phyloP scores from a whole-genome alignment of 2,888 invertebrate genomes.

The Schizotus pectinicornis region DNA sequence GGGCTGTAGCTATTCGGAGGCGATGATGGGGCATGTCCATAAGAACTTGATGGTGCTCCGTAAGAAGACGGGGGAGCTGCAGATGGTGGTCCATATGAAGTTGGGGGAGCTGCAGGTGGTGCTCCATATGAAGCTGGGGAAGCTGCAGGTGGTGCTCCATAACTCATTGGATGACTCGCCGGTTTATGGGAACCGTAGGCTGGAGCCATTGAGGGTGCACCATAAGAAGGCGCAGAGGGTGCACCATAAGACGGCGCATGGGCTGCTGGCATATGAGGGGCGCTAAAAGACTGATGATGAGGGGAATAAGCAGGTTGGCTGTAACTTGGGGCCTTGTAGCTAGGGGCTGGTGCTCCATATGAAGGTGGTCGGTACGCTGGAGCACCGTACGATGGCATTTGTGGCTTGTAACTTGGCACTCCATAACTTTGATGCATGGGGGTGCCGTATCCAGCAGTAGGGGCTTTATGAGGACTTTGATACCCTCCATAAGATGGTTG shows the following conservation, averaged over 20 bases:
- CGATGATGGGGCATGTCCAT: conserved; percentile 18
- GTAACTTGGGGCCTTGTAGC: conserved; percentile 17
- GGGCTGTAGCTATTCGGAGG: conserved; percentile 18
- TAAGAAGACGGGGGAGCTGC: conserved; percentile 25
- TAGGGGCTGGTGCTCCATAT: conserved; percentile 8
- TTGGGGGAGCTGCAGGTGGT: conserved; percentile 26
- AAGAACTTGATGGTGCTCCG: conserved; percentile 5
- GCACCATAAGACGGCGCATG: conserved; percentile 27
- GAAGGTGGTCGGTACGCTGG: conserved; percentile 33
- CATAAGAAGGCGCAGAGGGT: conserved; percentile 23
- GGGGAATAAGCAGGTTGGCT: conserved; percentile 6
- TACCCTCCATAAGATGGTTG: neutral
- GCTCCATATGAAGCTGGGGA: conserved; percentile 27
- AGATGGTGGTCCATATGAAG: conserved; percentile 28
- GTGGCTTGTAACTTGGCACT: neutral
- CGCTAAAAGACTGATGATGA: conserved; percentile 6
- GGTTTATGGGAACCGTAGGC: conserved; percentile 12
- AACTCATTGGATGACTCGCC: neutral
- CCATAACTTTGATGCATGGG: too few relatives aligned
- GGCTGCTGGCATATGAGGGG: conserved; percentile 20
- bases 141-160: neutral
- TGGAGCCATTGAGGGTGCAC: conserved; percentile 26
- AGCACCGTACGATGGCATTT: conserved; percentile 28
- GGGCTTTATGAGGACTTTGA: conserved; percentile 9
- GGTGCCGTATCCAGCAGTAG: neutral